A percentile compares a stretch with the other conserved stretches of the same genome.
These are phyloP conservation scores for Falco novaeseelandiae DNA, from an alignment of 2,797 vertebrate species.

Conservation along the genomic window DNA sequence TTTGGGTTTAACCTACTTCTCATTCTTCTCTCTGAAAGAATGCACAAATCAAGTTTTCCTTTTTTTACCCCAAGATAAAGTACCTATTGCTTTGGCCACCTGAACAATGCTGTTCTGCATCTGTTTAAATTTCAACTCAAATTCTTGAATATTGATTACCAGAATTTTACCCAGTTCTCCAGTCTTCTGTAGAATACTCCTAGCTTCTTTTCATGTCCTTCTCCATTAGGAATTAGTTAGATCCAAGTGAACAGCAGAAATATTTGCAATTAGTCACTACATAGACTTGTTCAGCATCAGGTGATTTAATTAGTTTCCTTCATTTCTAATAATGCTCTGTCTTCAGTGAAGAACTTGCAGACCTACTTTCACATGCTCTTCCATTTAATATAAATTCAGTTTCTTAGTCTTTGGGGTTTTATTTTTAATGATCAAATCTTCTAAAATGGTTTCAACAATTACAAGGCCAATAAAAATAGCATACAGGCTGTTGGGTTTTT, in stretches of 20 bases:
- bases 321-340: neutral
- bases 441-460: neutral
- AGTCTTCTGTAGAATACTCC: neutral
- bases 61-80: neutral
- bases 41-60: neutral
- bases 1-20: neutral
- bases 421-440: constrained; percentile 8
- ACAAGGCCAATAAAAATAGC: neutral
- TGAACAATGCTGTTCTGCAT: neutral
- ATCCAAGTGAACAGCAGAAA: neutral
- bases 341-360: neutral
- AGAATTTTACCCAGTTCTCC: neutral
- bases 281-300: neutral
- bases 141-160: neutral
- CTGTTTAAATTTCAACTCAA: neutral
- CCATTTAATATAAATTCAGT: neutral
- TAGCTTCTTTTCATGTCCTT: neutral
- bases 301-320: neutral
- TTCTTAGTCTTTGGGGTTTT: neutral
- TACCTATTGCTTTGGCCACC: neutral
- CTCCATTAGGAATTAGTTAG: neutral
- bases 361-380: neutral
- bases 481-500: neutral
- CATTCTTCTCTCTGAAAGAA: neutral
- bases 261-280: neutral